Conservation (phyloP, 2,888 invertebrate genomes). For the Ypsolopha scabrella region DNA sequence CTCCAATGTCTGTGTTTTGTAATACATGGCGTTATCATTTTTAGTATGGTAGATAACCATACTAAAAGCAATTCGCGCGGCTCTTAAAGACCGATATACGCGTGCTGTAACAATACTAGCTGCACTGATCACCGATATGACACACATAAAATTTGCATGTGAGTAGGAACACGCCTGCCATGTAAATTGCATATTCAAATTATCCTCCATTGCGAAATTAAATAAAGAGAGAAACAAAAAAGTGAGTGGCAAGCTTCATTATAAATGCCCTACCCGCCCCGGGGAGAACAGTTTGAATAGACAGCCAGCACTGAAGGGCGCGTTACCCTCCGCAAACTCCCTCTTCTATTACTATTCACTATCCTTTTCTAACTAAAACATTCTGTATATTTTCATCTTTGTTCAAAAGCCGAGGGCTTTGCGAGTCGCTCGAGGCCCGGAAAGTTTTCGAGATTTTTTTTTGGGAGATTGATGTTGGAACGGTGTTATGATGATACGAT, state of each 20-base stretch:
- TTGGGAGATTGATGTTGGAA: slow-evolving; percentile 42
- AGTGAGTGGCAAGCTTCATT: slow-evolving; percentile 39
- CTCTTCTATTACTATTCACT: slow-evolving; percentile 37
- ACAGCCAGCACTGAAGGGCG: slow-evolving; percentile 35
- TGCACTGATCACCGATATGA: neutral
- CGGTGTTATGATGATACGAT: slow-evolving; percentile 42
- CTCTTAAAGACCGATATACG: slow-evolving; percentile 10
- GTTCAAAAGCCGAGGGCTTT: slow-evolving; percentile 42
- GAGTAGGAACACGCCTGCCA: slow-evolving; percentile 44
- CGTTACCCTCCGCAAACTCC: slow-evolving; percentile 57
- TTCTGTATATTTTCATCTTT: slow-evolving; percentile 18
- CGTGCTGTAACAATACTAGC: slow-evolving; percentile 6
- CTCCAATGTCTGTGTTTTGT: no score
- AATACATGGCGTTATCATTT: no score
- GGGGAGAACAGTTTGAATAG: slow-evolving; percentile 39
- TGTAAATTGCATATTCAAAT: slow-evolving; percentile 61
- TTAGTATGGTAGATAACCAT: no score
- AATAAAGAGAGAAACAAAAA: slow-evolving; percentile 63
- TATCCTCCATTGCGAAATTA: slow-evolving; percentile 64
- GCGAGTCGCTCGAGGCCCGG: slow-evolving; percentile 39
- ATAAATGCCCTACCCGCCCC: slow-evolving; percentile 50
- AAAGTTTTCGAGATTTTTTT: slow-evolving; percentile 48
- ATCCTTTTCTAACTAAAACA: slow-evolving; percentile 25
- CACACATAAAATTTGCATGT: neutral
- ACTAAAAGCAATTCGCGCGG: no score